A percentile compares a stretch with the other conserved stretches of the same genome.
Conservation (phyloP, 2,888 invertebrate species). For the Ditula angustiorana region DNA sequence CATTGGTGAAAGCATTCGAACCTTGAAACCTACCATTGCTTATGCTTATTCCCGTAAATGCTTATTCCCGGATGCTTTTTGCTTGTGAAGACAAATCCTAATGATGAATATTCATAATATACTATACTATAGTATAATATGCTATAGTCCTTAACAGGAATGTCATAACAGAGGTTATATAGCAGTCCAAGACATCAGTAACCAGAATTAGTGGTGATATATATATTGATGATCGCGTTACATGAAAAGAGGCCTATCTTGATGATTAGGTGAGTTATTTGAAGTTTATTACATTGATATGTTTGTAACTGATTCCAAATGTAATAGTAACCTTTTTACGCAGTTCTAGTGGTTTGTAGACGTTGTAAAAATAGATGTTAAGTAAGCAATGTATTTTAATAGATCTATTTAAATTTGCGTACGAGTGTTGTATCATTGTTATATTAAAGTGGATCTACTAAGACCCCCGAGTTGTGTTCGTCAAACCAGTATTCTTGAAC, state of each 20-base stretch:
- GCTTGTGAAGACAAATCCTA: no score
- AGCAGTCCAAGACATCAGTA: not conserved
- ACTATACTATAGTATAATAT: no score
- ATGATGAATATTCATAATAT: no score
- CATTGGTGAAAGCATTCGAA: no score
- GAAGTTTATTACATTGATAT: slow-evolving; percentile 21
- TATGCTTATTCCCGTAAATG: no score
- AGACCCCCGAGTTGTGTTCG: slow-evolving; percentile 10
- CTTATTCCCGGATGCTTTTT: no score
- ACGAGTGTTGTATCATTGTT: slow-evolving; percentile 29
- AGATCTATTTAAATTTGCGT: slow-evolving; percentile 33
- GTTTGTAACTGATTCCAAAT: not conserved
- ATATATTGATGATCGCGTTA: not conserved
- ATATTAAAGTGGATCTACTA: slow-evolving; percentile 19
- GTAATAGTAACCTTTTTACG: slow-evolving; percentile 6
- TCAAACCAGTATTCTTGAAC: no score
- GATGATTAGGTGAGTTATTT: slow-evolving; percentile 24
- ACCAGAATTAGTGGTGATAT: not conserved
- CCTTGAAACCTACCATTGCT: no score
- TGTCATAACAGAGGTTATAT: no score
- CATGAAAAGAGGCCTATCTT: not conserved
- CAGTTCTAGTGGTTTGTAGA: slow-evolving; percentile 22
- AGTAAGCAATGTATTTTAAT: slow-evolving; percentile 37
- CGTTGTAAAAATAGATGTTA: slow-evolving; percentile 34
- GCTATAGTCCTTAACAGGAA: no score